A percentile compares a stretch with the other conserved stretches of the same genome.
Evolutionary conservation across 1,140 invertebrate genomes (phyloP).

Genomic region (Neuroterus valhalla): DNA sequence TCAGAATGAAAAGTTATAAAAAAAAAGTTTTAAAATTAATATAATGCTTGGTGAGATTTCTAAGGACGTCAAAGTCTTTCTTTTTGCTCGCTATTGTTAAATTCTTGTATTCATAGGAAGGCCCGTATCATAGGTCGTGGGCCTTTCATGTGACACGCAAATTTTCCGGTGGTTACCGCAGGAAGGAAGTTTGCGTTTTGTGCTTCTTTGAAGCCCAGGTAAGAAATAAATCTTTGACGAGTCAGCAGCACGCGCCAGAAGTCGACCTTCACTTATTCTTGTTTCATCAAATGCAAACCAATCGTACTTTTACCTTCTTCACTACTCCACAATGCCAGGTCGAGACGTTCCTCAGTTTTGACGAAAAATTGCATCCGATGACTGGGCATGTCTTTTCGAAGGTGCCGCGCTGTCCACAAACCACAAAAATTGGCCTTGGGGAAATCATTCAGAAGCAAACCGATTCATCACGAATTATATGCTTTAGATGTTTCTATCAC

Average conservation of each 20-base stretch:
- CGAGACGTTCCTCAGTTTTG: constrained; percentile 18
- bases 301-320: background rate
- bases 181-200: constrained; percentile 32
- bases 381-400: constrained; percentile 26
- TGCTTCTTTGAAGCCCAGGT: constrained; percentile 18
- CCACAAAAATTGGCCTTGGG: constrained; percentile 30
- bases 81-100: background rate
- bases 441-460: constrained; percentile 4
- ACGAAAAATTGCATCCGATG: constrained; percentile 33
- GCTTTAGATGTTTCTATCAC: background rate
- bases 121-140: constrained; percentile 14
- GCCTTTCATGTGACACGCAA: constrained; percentile 38
- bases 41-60: background rate
- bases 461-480: background rate
- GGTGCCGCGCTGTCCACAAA: constrained; percentile 11
- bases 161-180: constrained; percentile 36
- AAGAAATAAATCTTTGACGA: constrained; percentile 29
- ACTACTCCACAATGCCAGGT: constrained; percentile 12
- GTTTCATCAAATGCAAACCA: constrained; percentile 17
- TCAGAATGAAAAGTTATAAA: background rate
- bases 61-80: no score
- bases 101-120: background rate
- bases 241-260: constrained; percentile 33
- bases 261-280: constrained; percentile 21
- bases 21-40: background rate